Conservation (phyloP, 2,888 invertebrate species). For the Hirtodrosophila confusa region DNA sequence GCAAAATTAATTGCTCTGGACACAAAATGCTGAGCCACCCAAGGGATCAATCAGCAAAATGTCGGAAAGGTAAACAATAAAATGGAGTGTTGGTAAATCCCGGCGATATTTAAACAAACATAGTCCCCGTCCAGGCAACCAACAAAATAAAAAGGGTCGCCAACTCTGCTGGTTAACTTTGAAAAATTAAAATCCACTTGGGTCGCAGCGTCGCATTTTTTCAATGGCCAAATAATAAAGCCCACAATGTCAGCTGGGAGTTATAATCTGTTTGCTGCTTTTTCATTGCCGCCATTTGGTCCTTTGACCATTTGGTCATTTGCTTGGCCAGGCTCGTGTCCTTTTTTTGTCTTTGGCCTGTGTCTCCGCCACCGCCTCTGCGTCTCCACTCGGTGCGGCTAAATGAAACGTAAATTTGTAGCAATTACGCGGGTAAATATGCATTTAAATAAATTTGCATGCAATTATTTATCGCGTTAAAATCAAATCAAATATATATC, state of each 20-base stretch:
- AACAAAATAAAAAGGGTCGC: constrained; percentile 54
- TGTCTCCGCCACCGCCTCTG: constrained; percentile 1
- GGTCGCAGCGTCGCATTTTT: constrained; percentile 69
- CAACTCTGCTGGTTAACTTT: constrained; percentile 63
- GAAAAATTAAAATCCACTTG: constrained; percentile 81
- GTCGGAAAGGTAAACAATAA: constrained; percentile 72
- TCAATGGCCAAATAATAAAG: constrained; percentile 82
- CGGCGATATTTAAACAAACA: constrained; percentile 66
- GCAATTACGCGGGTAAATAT: constrained; percentile 83
- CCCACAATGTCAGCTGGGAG: constrained; percentile 78
- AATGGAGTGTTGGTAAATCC: constrained; percentile 53
- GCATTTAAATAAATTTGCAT: constrained; percentile 82
- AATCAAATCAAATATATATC: constrained; percentile 61
- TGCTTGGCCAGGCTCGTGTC: constrained; percentile 27
- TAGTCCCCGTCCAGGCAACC: constrained; percentile 12
- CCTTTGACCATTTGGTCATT: constrained; percentile 44
- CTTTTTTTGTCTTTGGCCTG: constrained; percentile 32
- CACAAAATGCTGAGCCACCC: constrained; percentile 47
- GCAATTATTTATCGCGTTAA: constrained; percentile 66
- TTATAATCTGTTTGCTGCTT: constrained; percentile 80
- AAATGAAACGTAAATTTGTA: constrained; percentile 84
- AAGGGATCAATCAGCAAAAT: constrained; percentile 74
- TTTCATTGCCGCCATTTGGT: constrained; percentile 73
- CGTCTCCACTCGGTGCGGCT: constrained; percentile 41
- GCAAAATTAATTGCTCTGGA: constrained; percentile 61